A percentile compares a stretch with the other conserved stretches of the same genome.
Evolutionary conservation across 2,797 vertebrate genomes (phyloP).

Genomic region (Pseudopleuronectes americanus): DNA sequence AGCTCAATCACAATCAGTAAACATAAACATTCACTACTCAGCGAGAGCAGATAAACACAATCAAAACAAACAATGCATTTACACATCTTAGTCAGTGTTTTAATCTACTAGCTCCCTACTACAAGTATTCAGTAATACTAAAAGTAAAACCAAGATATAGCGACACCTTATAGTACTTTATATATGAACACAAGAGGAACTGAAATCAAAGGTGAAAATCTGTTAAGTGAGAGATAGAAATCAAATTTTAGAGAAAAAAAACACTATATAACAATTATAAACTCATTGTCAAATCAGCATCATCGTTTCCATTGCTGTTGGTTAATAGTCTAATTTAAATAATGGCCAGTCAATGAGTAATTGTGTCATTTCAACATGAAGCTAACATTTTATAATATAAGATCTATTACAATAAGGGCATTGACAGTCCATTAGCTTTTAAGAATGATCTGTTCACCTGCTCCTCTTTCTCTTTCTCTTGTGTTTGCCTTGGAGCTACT

Average conservation of each 20-base stretch:
- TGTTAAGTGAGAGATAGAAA: too few relatives aligned
- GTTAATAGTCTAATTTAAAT: slow-evolving; percentile 34
- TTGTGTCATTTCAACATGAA: slow-evolving; percentile 45
- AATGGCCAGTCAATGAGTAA: slow-evolving; percentile 46
- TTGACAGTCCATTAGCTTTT: slow-evolving; percentile 80
- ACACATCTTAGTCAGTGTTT: too few relatives aligned
- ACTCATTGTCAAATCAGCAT: neutral
- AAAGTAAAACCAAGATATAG: too few relatives aligned
- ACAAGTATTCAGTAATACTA: too few relatives aligned
- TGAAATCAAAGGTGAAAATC: too few relatives aligned
- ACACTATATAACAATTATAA: neutral
- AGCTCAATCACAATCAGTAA: too few relatives aligned
- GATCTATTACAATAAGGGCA: slow-evolving; percentile 67
- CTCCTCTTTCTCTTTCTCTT: slow-evolving; percentile 59
- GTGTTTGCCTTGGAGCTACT: slow-evolving; percentile 76
- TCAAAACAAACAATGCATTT: too few relatives aligned
- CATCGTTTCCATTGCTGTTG: slow-evolving; percentile 14
- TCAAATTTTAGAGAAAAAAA: neutral
- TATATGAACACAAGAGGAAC: too few relatives aligned
- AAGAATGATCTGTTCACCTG: slow-evolving; percentile 72
- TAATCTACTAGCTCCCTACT: too few relatives aligned
- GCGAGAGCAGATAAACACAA: too few relatives aligned
- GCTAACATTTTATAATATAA: slow-evolving; percentile 67
- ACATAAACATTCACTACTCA: too few relatives aligned
- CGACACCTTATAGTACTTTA: too few relatives aligned